These are phyloP conservation scores for Sceloporus undulatus DNA, from an alignment of 2,113 vertebrate genomes.

Conservation along the genomic window DNA sequence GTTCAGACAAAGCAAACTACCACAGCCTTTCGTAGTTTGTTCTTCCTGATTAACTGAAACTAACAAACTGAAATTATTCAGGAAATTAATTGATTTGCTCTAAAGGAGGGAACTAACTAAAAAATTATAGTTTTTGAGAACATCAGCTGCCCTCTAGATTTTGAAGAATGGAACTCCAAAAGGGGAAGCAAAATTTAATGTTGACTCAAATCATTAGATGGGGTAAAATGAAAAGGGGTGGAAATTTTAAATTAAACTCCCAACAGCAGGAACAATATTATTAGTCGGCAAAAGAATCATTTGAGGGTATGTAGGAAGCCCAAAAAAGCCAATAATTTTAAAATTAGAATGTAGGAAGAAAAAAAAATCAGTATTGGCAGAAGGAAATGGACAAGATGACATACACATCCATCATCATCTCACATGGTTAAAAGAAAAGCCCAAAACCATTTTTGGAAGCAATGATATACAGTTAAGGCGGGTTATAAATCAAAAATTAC, in stretches of 20 bases:
- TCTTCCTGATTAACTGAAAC: too few relatives aligned
- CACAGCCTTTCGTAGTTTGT: too few relatives aligned
- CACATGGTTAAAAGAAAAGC: conserved; percentile 56
- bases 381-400: conserved; percentile 59
- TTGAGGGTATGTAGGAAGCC: conserved; percentile 57
- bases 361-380: conserved; percentile 62
- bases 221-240: conserved; percentile 58
- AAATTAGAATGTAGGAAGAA: conserved; percentile 59
- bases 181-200: background rate
- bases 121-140: too few relatives aligned
- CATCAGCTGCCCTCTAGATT: background rate
- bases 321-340: conserved; percentile 64
- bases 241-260: conserved; percentile 63
- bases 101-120: too few relatives aligned
- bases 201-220: background rate
- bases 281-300: conserved; percentile 63
- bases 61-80: background rate
- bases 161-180: conserved; percentile 15
- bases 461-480: conserved; percentile 13
- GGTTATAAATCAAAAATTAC: background rate
- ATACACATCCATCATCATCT: conserved; percentile 64
- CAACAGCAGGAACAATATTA: conserved; percentile 45
- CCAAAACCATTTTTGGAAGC: conserved; percentile 23
- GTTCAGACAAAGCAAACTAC: too few relatives aligned
- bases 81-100: background rate